Percentiles rank a stretch among this genome's conserved stretches.
These are phyloP conservation scores for Danio aesculapii DNA, from an alignment of 2,797 vertebrate species.

Conservation along the genomic window DNA sequence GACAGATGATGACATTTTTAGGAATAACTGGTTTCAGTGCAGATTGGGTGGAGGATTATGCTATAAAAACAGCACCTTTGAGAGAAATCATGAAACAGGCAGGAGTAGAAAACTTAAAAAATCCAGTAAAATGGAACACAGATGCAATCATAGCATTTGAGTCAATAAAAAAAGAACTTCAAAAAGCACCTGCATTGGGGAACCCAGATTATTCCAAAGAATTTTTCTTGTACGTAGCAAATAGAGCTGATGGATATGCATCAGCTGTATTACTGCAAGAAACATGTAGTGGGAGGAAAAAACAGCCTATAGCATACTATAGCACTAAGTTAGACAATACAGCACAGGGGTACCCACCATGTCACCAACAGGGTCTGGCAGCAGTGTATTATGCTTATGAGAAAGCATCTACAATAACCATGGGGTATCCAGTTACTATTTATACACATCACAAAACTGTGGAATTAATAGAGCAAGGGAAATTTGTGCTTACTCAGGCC, in stretches of 20 bases:
- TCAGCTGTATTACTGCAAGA: not conserved
- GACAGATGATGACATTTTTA: not conserved
- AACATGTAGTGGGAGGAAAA: not conserved
- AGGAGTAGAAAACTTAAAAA: too few species aligned
- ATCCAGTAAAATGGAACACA: too few species aligned
- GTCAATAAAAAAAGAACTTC: rapidly evolving
- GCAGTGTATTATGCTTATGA: conserved; percentile 17
- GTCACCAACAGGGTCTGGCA: conserved; percentile 10
- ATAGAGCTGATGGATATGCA: not conserved
- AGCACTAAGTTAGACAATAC: too few species aligned
- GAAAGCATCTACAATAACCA: not conserved
- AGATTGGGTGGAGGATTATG: too few species aligned
- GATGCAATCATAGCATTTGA: too few species aligned
- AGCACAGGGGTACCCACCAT: too few species aligned
- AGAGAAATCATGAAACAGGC: too few species aligned
- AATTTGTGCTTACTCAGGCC: not conserved
- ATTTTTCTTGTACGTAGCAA: not conserved
- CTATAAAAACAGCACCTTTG: too few species aligned
- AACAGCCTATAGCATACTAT: not conserved
- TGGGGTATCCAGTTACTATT: conserved; percentile 12
- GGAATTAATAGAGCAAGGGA: not conserved
- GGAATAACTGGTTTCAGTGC: too few species aligned
- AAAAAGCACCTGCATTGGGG: rapidly evolving
- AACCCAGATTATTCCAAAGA: rapidly evolving
- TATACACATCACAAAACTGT: not conserved